phyloP scores from a whole-genome alignment of 2,888 invertebrate genomes.

The Griposia aprilina region DNA sequence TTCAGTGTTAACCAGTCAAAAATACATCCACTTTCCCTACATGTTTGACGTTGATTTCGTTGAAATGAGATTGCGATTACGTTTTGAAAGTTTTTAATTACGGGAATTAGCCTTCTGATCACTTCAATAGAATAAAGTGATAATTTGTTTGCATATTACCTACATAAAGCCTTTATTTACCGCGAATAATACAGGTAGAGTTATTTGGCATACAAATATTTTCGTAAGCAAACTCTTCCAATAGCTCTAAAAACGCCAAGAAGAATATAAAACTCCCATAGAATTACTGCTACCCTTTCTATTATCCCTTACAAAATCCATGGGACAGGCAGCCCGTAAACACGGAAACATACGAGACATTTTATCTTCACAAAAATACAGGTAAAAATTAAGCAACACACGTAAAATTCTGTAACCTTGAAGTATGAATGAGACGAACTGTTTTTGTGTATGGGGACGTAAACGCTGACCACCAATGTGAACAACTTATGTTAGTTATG shows the following conservation, averaged over 20 bases:
- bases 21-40: no score
- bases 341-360: conserved; percentile 50
- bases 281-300: conserved; percentile 46
- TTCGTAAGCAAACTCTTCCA: conserved; percentile 30
- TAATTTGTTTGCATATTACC: conserved; percentile 1
- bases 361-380: conserved; percentile 59
- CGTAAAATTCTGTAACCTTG: background rate
- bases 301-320: conserved; percentile 58
- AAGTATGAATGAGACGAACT: conserved; percentile 37
- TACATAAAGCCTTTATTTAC: conserved; percentile 5
- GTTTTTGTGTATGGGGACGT: background rate
- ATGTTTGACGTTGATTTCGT: no score
- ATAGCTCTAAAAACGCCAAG: conserved; percentile 31
- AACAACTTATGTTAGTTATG: no score
- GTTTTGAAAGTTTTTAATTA: no score
- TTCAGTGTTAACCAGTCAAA: no score
- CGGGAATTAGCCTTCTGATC: no score
- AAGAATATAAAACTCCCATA: conserved; percentile 41
- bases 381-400: conserved; percentile 61
- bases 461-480: background rate
- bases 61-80: no score
- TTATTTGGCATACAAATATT: background rate
- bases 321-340: conserved; percentile 55
- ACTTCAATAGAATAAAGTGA: background rate
- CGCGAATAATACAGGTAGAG: background rate